Evolutionary conservation across 2,113 vertebrate species (phyloP).

Genomic region (Picathartes gymnocephalus): DNA sequence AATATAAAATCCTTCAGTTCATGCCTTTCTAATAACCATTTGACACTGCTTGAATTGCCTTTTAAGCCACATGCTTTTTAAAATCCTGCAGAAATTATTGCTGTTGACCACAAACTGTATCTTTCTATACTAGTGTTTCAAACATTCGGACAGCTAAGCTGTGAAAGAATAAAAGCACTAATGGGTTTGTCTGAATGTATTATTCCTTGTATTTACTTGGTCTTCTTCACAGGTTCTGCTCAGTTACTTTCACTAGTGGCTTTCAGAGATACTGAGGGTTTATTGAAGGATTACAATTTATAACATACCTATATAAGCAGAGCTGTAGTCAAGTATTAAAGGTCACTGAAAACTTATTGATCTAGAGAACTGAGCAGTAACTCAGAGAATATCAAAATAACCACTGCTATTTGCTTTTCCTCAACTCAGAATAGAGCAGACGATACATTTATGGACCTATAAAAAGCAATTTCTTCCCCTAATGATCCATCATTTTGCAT

Average conservation of each 20-base stretch:
- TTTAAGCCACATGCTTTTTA: neutral
- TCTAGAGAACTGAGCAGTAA: neutral
- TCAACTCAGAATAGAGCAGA: neutral
- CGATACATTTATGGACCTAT: neutral
- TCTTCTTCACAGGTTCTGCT: neutral
- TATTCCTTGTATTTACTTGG: neutral
- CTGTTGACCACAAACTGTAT: neutral
- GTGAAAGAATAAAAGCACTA: constrained; percentile 44
- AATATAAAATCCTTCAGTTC: neutral
- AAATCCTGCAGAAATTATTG: neutral
- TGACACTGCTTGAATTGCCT: neutral
- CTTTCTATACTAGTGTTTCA: constrained; percentile 11
- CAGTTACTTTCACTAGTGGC: neutral
- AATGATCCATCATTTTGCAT: neutral
- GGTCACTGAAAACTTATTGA: constrained; percentile 6
- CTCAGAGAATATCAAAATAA: neutral
- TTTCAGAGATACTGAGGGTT: neutral
- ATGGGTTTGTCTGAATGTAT: constrained; percentile 48
- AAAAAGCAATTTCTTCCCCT: neutral
- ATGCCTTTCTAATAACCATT: neutral
- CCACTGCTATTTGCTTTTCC: neutral
- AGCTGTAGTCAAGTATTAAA: neutral
- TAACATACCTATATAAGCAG: neutral
- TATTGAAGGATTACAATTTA: neutral
- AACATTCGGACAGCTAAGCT: neutral